Conservation (phyloP, 2,797 vertebrate species). For the Dendrocincla fuliginosa region DNA sequence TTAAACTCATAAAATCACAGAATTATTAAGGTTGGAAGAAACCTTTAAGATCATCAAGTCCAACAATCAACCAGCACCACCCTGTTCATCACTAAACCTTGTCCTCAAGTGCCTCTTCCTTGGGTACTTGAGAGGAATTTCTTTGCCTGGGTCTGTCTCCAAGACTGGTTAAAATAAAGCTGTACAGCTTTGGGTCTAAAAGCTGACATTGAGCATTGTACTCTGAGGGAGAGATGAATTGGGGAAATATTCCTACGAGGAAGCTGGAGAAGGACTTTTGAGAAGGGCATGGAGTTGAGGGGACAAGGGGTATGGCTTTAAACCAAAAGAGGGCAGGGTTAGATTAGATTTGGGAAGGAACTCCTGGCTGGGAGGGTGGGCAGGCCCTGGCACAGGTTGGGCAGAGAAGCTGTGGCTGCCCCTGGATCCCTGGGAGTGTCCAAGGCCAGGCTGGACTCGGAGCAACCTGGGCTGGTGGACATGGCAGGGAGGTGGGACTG, state of each 20-base stretch:
- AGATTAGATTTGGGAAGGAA: not conserved
- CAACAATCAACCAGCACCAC: not conserved
- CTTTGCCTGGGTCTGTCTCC: not conserved
- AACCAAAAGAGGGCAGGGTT: not conserved
- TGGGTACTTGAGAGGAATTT: not conserved
- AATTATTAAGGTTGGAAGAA: not conserved
- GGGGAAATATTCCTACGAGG: not conserved
- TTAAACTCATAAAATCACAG: not conserved
- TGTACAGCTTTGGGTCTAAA: not conserved
- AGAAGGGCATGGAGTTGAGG: too few species aligned
- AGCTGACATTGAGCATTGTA: not conserved
- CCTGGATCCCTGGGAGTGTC: not conserved
- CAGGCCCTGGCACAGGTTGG: not conserved
- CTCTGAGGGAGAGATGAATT: not conserved
- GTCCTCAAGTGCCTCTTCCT: not conserved
- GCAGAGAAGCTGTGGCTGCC: not conserved
- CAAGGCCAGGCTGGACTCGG: not conserved
- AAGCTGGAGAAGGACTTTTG: not conserved
- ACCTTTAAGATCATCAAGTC: not conserved
- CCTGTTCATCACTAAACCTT: not conserved
- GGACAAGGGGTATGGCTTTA: not conserved
- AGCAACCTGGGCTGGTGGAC: fast-evolving
- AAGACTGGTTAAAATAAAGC: not conserved
- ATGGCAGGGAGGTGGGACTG: fast-evolving
- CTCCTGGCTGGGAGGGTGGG: fast-evolving